Percentiles rank a stretch among this genome's conserved stretches.
Conservation (phyloP, 2,888 invertebrate species). For the Nebria salina region DNA sequence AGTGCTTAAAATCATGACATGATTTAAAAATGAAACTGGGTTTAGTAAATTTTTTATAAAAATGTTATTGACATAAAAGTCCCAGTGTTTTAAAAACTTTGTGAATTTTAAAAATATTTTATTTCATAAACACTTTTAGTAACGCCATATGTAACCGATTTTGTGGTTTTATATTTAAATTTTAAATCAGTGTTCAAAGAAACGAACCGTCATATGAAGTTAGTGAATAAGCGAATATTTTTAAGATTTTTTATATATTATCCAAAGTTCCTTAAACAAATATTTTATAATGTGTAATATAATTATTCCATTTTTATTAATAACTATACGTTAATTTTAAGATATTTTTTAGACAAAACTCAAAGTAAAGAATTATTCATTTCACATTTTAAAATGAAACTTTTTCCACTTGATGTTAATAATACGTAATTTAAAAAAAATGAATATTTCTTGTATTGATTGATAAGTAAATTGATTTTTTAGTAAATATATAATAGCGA, state of each 20-base stretch:
- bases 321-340: not conserved
- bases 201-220: too few species aligned
- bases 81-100: conserved; percentile 34
- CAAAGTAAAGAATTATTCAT: too few species aligned
- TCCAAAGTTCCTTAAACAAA: not conserved
- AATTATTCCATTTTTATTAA: not conserved
- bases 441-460: not conserved
- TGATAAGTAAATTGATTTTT: not conserved
- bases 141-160: not conserved
- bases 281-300: conserved; percentile 1
- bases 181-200: too few species aligned
- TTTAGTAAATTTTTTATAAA: conserved; percentile 32
- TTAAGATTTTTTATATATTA: not conserved
- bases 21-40: conserved; percentile 39
- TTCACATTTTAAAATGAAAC: too few species aligned
- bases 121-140: not conserved
- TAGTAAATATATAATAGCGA: not conserved
- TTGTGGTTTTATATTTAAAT: too few species aligned
- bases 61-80: conserved; percentile 31
- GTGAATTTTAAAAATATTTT: not conserved
- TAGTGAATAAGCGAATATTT: not conserved
- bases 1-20: conserved; percentile 42
- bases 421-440: too few species aligned
- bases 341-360: not conserved
- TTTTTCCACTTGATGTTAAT: too few species aligned